phyloP scores from a whole-genome alignment of 2,797 vertebrate species.

The Poliocrania exsul region DNA sequence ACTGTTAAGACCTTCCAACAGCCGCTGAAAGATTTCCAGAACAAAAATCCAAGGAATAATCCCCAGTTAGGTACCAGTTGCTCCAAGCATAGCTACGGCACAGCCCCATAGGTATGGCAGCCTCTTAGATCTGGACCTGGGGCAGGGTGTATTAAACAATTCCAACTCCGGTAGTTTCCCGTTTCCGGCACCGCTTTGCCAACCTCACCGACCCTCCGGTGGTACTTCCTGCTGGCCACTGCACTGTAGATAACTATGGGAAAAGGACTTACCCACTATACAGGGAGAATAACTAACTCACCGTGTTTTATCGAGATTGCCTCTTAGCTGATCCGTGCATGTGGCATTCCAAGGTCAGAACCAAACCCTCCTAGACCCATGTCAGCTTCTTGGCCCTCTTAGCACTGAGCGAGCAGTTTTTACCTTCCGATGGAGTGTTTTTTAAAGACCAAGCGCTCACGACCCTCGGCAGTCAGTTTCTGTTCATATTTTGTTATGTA shows the following conservation, averaged over 20 bases:
- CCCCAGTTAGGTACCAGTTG: conserved; percentile 48
- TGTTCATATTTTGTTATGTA: conserved; percentile 74
- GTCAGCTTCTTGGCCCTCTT: conserved; percentile 68
- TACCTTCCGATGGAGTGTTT: conserved; percentile 56
- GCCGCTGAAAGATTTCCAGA: conserved; percentile 27
- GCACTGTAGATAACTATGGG: conserved; percentile 76
- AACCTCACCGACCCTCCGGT: conserved; percentile 66
- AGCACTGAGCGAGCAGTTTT: conserved; percentile 76
- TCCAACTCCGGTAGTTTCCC: conserved; percentile 63
- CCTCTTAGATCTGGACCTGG: conserved; percentile 59
- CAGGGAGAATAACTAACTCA: conserved; percentile 53
- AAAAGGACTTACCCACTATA: conserved; percentile 55
- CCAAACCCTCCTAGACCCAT: conserved; percentile 59
- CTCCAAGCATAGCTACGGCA: conserved; percentile 66
- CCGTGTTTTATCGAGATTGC: conserved; percentile 66
- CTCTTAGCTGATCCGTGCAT: conserved; percentile 75
- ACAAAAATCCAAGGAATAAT: not conserved
- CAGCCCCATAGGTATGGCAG: conserved; percentile 43
- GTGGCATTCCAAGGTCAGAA: conserved; percentile 71
- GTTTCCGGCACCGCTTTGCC: conserved; percentile 74
- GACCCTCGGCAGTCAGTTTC: conserved; percentile 57
- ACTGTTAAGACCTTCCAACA: conserved; percentile 16
- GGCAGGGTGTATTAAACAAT: conserved; percentile 64
- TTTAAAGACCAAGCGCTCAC: conserved; percentile 56
- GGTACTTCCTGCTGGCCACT: conserved; percentile 72